Evolutionary conservation across 2,797 vertebrate species (phyloP), one percentile per base, ranked within the genome.

Genomic region (Alauda arvensis): DNA sequence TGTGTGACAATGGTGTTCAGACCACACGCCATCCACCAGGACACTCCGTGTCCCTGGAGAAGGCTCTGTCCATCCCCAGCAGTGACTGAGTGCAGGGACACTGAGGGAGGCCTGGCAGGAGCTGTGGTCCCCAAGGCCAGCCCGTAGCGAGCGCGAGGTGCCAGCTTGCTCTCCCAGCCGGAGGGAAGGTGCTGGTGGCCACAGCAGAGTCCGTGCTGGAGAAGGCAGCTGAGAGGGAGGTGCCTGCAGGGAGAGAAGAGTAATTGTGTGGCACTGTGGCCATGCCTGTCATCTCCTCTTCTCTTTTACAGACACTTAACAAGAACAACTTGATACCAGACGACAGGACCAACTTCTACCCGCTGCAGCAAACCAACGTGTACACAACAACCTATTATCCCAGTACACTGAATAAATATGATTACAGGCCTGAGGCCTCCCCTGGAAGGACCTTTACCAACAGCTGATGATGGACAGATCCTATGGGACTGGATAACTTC

Each of bases 381-480:
- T 99, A 99, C 96, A 99, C 99, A 4, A 99, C 99, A 94, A 99
- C 99, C 52, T 99, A 99, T 96, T 99, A 99, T 79, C 99, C 99
- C 69, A 98, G 98, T 51, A 97, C 98, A 4, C 97, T 99, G 81
- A 98, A 98, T 88, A 99, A 99, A 91, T 99, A 98, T 37, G 98
- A 98, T 96, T 99, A 99, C 97, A 97, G 99, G 85, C 98, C 99
- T 0, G 99, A 99, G 94, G 97, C 98, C 43, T 99, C 99, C 18
- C 98, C 99, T 10, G 99, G 99, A 97, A 98, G 98, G 97, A 98
- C 98, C 98, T 99, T 99, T 97, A 98, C 98, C 96, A 97, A 99
- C 96, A 99, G 98, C 98, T 99, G 99, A 99, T 94, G 93, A 91
- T 80, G 89, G 95, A 93, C 87, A 79, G 88, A 87, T 66, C 78